phyloP scores from a whole-genome alignment of 1,140 invertebrate genomes.

The Bombyx mandarina region DNA sequence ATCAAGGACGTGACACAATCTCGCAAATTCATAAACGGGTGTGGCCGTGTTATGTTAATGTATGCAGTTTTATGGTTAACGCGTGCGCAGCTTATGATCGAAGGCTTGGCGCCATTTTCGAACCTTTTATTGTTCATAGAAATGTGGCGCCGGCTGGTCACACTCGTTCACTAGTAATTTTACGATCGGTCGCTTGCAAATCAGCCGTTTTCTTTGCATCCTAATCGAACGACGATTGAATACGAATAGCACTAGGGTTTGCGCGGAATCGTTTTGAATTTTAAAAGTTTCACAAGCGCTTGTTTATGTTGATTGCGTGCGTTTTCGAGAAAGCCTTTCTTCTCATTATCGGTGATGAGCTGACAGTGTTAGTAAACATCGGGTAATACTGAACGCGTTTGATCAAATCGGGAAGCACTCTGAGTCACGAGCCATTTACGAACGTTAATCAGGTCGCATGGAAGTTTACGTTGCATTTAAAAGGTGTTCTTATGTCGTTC shows the following conservation, averaged over 20 bases:
- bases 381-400: constrained; percentile 20
- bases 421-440: constrained; percentile 34
- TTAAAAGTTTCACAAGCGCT: constrained; percentile 47
- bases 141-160: constrained; percentile 49
- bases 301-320: constrained; percentile 37
- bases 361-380: constrained; percentile 40
- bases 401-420: constrained; percentile 26
- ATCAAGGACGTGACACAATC: constrained; percentile 29
- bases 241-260: constrained; percentile 34
- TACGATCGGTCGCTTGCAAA: constrained; percentile 45
- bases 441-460: constrained; percentile 31
- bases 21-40: constrained; percentile 16
- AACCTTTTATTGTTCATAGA: constrained; percentile 63
- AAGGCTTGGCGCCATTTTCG: constrained; percentile 49
- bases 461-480: constrained; percentile 26
- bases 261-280: constrained; percentile 37
- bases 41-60: constrained; percentile 17
- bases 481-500: constrained; percentile 6
- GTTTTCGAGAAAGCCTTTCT: constrained; percentile 22
- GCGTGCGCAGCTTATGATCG: constrained; percentile 49
- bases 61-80: constrained; percentile 22
- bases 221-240: constrained; percentile 32
- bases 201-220: constrained; percentile 41
- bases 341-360: constrained; percentile 28
- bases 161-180: constrained; percentile 56